Base-by-base conservation (phyloP, 2,888 invertebrate species). In the Tipula confusa region DNA sequence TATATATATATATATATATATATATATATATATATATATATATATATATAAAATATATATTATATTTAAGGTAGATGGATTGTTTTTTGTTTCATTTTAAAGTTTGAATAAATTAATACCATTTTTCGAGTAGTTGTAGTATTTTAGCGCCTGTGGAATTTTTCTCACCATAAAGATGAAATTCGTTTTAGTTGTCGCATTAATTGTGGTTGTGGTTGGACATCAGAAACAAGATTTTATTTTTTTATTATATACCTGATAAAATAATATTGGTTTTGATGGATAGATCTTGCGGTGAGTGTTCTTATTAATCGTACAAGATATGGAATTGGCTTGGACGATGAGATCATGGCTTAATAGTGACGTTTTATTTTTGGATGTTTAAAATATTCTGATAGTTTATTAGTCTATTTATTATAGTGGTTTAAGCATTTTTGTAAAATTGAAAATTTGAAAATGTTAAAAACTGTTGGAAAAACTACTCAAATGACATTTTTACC, bases 141-240 rank as follows among this genome's bases (percentile, higher is more conserved):
- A 64, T 64, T 24, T 64, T 24, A 64, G 64, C 64, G 64, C 64
- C 64, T 24, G 64, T 64, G 24, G 64, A 64, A 64, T 64, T 64
- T 64, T 64, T 64, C 64, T 64, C 64, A 64, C 64, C 64, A 64
- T 64, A 64, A 64, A 64, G 24, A 24, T 64, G 64, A 64, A 64
- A 64, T 64, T 64, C 64, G 64, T 64, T 64, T 64, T 64, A 64
- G 64, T 24, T 64, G 64, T 64, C 24, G 18, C 24, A 64, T 64
- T 13, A 64, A 64, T 24, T 1, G 6, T 11, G 64, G 64, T 64
- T 64, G 64, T 24, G 64, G 43, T 43, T 43, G 13, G 1, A 15
- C 43, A n/a, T n/a, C 31, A 43, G n/a, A 43, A 43, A 43, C 15
- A 43, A n/a, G n/a, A 43, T 36, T 36, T 6, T 36, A 36, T 36